Percentiles rank a stretch among this genome's conserved stretches.
Evolutionary conservation across 2,888 invertebrate species (phyloP).

Genomic region (Pseudeuparius sepicola): DNA sequence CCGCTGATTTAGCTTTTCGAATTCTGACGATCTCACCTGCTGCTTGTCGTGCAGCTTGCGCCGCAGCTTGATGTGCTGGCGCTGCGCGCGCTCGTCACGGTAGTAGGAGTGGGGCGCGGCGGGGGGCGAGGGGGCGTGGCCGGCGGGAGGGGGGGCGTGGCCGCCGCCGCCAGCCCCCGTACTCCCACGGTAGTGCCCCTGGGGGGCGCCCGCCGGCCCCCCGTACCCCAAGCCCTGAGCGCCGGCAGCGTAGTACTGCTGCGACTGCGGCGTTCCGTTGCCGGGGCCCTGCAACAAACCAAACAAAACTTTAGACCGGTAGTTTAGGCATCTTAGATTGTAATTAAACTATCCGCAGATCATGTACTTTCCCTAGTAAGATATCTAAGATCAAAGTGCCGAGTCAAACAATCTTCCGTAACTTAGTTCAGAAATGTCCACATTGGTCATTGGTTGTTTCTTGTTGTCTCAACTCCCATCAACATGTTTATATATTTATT

Average conservation of each 20-base stretch:
- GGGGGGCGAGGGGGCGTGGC: slow-evolving; percentile 58
- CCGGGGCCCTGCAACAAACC: slow-evolving; percentile 49
- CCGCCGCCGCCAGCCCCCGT: slow-evolving; percentile 37
- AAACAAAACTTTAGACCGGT: slow-evolving; percentile 2
- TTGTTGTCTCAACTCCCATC: too few relatives aligned
- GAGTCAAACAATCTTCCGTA: too few relatives aligned
- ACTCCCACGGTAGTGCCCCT: slow-evolving; percentile 43
- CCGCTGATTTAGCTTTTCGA: too few relatives aligned
- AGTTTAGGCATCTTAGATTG: not conserved
- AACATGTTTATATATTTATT: too few relatives aligned
- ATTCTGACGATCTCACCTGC: too few relatives aligned
- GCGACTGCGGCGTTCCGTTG: slow-evolving; percentile 62
- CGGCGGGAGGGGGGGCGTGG: slow-evolving; percentile 39
- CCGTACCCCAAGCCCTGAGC: slow-evolving; percentile 39
- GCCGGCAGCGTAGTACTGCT: slow-evolving; percentile 43
- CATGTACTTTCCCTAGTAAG: slow-evolving; percentile 5
- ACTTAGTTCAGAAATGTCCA: too few relatives aligned
- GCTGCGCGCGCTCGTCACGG: slow-evolving; percentile 69
- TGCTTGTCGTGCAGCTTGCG: slow-evolving; percentile 55
- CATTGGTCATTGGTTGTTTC: too few relatives aligned
- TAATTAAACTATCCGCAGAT: too few relatives aligned
- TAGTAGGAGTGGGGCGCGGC: slow-evolving; percentile 45
- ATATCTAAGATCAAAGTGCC: slow-evolving; percentile 7
- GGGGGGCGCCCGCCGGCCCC: slow-evolving; percentile 44
- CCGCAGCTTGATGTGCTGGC: slow-evolving; percentile 65